Conservation (phyloP, 2,113 vertebrate species). For the Sporophila hypoxantha region DNA sequence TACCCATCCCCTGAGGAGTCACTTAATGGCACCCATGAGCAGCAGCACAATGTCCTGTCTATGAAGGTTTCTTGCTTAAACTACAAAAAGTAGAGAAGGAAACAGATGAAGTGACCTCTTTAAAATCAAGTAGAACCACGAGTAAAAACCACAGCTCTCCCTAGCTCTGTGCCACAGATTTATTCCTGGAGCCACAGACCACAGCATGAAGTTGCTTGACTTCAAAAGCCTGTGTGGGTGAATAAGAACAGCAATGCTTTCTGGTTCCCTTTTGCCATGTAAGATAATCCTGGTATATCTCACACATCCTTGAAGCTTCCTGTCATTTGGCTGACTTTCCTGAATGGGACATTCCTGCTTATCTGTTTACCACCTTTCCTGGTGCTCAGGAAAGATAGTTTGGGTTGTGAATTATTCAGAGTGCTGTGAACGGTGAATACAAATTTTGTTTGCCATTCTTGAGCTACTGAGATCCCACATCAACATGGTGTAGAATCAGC, state of each 20-base stretch:
- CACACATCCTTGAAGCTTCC: background rate
- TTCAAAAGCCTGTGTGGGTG: background rate
- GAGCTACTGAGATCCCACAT: background rate
- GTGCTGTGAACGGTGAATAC: background rate
- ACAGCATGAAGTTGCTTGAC: background rate
- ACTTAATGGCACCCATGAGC: background rate
- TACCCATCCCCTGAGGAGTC: background rate
- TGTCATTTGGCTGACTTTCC: background rate
- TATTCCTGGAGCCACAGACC: slow-evolving; percentile 14
- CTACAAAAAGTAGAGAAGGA: background rate
- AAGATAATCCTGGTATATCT: background rate
- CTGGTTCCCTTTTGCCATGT: background rate
- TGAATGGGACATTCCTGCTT: background rate
- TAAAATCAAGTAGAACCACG: background rate
- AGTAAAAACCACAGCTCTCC: background rate
- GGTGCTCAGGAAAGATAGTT: background rate
- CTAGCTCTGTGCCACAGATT: background rate
- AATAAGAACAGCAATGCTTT: background rate
- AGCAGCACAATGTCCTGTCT: background rate
- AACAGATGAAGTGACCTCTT: background rate
- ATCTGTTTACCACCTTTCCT: background rate
- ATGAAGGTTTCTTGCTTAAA: background rate
- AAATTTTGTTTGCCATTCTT: background rate
- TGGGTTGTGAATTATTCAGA: background rate
- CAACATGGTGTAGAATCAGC: background rate